Percentiles rank a stretch among this genome's conserved stretches.
Evolutionary conservation across 2,113 vertebrate genomes (phyloP).

Genomic region (Tachysurus vachellii): DNA sequence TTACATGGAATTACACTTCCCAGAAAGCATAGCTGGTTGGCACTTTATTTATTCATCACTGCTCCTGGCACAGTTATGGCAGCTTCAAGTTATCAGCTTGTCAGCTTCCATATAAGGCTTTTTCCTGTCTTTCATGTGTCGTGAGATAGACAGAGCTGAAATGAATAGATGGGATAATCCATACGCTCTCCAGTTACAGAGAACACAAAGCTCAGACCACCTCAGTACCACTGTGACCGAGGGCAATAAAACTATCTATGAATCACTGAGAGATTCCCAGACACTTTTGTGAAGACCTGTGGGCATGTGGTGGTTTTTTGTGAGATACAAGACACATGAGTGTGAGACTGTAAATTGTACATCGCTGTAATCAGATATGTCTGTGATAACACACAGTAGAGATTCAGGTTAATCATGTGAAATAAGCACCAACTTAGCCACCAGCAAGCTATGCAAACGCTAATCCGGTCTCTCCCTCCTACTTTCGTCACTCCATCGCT

Average conservation of each 20-base stretch:
- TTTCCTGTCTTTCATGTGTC: constrained; percentile 9
- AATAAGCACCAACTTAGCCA: constrained; percentile 65
- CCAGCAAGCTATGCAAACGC: constrained; percentile 51
- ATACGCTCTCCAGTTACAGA: constrained; percentile 12
- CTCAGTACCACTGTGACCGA: constrained; percentile 7
- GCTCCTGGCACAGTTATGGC: background rate
- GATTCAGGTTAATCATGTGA: constrained; percentile 71
- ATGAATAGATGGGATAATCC: constrained; percentile 18
- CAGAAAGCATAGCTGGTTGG: background rate
- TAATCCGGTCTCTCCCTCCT: constrained; percentile 11
- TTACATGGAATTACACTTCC: background rate
- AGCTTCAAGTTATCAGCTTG: constrained; percentile 14
- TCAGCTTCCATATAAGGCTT: constrained; percentile 20
- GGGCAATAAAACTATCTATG: constrained; percentile 41
- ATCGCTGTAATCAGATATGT: constrained; percentile 46
- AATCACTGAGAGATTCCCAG: constrained; percentile 38
- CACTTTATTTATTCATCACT: constrained; percentile 7
- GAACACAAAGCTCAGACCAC: constrained; percentile 30
- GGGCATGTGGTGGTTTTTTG: constrained; percentile 29
- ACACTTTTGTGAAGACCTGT: constrained; percentile 32
- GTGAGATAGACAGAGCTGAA: constrained; percentile 10
- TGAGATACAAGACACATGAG: constrained; percentile 45
- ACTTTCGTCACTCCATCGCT: background rate
- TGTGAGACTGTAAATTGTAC: constrained; percentile 58
- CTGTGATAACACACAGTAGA: constrained; percentile 60